phyloP scores from a whole-genome alignment of 2,888 invertebrate species.

The Polymixis flavicincta region DNA sequence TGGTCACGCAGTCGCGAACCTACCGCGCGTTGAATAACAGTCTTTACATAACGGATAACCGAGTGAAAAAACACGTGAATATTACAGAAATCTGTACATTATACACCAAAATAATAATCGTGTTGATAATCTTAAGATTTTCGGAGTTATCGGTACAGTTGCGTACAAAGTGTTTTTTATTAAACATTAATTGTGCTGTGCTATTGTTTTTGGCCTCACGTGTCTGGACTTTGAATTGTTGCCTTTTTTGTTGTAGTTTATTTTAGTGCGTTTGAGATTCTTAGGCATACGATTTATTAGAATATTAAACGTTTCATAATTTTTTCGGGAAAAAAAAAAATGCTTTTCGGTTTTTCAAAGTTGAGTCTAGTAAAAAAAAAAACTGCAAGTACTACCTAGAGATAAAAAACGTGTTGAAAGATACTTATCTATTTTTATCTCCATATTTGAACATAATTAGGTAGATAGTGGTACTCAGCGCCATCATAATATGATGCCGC shows the following conservation, averaged over 20 bases:
- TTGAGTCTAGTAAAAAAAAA: too few relatives aligned
- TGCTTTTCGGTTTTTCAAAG: too few relatives aligned
- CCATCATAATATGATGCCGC: too few relatives aligned
- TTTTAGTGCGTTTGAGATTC: not conserved
- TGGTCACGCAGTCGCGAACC: constrained; percentile 33
- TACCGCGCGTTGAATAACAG: not conserved
- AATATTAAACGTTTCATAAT: too few relatives aligned
- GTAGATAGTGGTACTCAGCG: not conserved
- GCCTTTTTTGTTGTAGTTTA: not conserved
- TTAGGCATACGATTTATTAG: not conserved
- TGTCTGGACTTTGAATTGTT: constrained; percentile 18
- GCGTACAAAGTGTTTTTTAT: constrained; percentile 1
- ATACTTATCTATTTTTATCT: not conserved
- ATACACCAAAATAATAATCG: constrained; percentile 23
- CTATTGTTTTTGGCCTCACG: constrained; percentile 19
- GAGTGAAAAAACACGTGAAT: constrained; percentile 25
- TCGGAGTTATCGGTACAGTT: constrained; percentile 20
- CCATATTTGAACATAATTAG: not conserved
- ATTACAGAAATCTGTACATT: constrained; percentile 9
- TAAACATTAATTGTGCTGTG: constrained; percentile 5
- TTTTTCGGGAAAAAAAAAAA: too few relatives aligned
- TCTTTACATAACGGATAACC: not conserved
- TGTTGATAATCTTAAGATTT: constrained; percentile 16
- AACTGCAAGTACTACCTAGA: too few relatives aligned
- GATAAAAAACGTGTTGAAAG: too few relatives aligned